Evolutionary conservation across 2,113 vertebrate species (phyloP).

Genomic region (Atrichornis clamosus): DNA sequence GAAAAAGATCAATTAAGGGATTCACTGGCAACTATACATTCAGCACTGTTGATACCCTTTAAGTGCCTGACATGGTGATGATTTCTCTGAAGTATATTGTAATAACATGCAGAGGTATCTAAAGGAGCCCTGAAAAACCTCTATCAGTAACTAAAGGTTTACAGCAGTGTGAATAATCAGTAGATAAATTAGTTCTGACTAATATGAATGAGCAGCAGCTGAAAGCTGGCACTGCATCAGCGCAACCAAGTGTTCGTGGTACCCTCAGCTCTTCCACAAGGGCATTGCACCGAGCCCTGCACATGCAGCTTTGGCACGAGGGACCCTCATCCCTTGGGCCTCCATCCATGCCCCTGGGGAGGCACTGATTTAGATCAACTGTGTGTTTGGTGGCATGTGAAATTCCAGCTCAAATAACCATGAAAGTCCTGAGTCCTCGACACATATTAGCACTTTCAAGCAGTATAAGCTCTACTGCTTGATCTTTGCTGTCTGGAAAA

Average conservation of each 20-base stretch:
- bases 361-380: not conserved
- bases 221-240: not conserved
- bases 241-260: fast-evolving
- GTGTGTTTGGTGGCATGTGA: not conserved
- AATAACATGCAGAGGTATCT: not conserved
- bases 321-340: not conserved
- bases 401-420: not conserved
- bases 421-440: not conserved
- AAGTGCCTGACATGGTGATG: not conserved
- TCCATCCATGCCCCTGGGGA: not conserved
- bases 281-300: not conserved
- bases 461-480: not conserved
- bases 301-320: fast-evolving
- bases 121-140: not conserved
- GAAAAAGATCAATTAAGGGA: not conserved
- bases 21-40: not conserved
- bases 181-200: slow-evolving; percentile 1
- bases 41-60: not conserved
- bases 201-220: not conserved
- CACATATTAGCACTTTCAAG: not conserved
- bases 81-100: not conserved
- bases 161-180: not conserved
- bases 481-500: not conserved
- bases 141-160: not conserved
- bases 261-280: not conserved